A percentile compares a stretch with the other conserved stretches of the same genome.
phyloP scores from a whole-genome alignment of 1,140 invertebrate species.

The Drosophila triauraria region DNA sequence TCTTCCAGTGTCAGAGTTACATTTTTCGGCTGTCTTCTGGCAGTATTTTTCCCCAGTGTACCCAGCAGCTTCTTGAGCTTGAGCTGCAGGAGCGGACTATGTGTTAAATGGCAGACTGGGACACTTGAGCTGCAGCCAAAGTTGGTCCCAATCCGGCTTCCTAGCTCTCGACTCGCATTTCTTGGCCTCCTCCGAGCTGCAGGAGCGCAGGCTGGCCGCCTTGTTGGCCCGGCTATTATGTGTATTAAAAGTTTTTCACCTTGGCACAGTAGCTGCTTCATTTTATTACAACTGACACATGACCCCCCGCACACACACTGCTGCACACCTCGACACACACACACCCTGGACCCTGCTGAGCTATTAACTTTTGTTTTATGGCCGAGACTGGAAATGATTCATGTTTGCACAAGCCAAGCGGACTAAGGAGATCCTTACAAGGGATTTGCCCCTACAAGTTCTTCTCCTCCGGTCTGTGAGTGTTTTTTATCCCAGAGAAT shows the following conservation, averaged over 20 bases:
- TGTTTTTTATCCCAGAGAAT: background rate
- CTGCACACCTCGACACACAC: background rate
- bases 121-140: constrained; percentile 81
- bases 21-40: too few relatives aligned
- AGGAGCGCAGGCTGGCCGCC: background rate
- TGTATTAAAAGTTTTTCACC: constrained; percentile 83
- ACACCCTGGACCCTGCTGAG: constrained; percentile 35
- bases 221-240: constrained; percentile 75
- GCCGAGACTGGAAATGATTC: constrained; percentile 62
- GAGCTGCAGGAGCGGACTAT: constrained; percentile 29
- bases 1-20: too few relatives aligned
- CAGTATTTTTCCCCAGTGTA: constrained; percentile 4
- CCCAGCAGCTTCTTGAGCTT: background rate
- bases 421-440: constrained; percentile 48
- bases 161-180: constrained; percentile 60
- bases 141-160: constrained; percentile 51
- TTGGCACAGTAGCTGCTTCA: constrained; percentile 66
- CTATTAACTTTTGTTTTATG: constrained; percentile 80
- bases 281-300: constrained; percentile 77
- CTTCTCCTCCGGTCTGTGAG: background rate
- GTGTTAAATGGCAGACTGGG: constrained; percentile 81
- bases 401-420: constrained; percentile 50
- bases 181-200: constrained; percentile 52
- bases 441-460: constrained; percentile 44
- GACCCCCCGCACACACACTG: constrained; percentile 36